Base-by-base conservation (phyloP, 2,888 invertebrate species). In the Aspidapion aeneum region DNA sequence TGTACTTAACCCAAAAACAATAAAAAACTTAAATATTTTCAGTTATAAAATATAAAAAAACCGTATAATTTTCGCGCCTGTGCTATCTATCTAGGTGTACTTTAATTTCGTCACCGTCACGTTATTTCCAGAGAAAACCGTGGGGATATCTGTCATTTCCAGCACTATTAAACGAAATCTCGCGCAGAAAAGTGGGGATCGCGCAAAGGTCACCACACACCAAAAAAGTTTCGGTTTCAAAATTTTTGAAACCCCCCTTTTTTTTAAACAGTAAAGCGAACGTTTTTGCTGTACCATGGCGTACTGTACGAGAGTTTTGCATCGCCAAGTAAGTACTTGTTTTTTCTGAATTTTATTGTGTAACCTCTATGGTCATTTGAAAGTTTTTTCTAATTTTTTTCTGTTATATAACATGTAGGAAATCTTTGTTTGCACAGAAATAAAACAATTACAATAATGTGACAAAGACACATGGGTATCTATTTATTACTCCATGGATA, bases 231-330 rank as follows among this genome's bases (percentile, higher is more conserved):
- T 7, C 35, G 3, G 35, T 35, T 35, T 35, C 35, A 35, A 35
- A n/a, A n/a, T n/a, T n/a, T n/a, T n/a, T n/a, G n/a, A n/a, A n/a
- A n/a, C n/a, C n/a, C n/a, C n/a, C n/a, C 12, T 35, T 35, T 35
- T 35, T 35, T 35, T 35, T 35, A n/a, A n/a, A n/a, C n/a, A 35
- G 35, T 35, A 12, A 7, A 35, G 35, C 12, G 35, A 35, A 35
- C n/a, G n/a, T n/a, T 60, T 65, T 64, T 66, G 62, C 64, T 62
- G 49, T 60, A 85, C 83, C 84, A 90, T 90, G 89, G 89, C 88
- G 82, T 87, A 89, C 86, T 89, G 88, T 86, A 86, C 85, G 78
- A 83, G 89, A 85, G 87, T 89, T 86, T 85, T 89, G 83, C 87
- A 87, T 84, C 87, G 87, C 85, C 89, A 89, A 85, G 90, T 89